phyloP scores from a whole-genome alignment of 2,888 invertebrate species.

The Tribolium freemani region DNA sequence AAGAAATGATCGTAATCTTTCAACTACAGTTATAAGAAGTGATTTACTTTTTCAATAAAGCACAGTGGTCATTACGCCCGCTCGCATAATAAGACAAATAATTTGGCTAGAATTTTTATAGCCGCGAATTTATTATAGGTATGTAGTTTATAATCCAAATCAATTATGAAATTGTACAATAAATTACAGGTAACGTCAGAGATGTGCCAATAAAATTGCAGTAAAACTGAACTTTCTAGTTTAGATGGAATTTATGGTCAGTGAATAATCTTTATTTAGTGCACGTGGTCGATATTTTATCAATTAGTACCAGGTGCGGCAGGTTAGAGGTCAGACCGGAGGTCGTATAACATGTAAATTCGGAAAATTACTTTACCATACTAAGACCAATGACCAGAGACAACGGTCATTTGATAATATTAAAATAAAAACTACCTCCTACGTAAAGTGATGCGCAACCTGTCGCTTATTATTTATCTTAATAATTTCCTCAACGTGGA shows the following conservation, averaged over 20 bases:
- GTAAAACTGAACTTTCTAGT: slow-evolving; percentile 45
- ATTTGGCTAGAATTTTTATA: slow-evolving; percentile 23
- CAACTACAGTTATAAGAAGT: neutral
- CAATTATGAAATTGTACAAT: slow-evolving; percentile 41
- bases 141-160: slow-evolving; percentile 34
- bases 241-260: slow-evolving; percentile 51
- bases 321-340: slow-evolving; percentile 56
- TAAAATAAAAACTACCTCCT: slow-evolving; percentile 14
- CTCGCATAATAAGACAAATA: neutral
- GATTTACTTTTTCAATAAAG: neutral
- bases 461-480: neutral
- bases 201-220: slow-evolving; percentile 49
- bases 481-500: no score
- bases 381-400: slow-evolving; percentile 30
- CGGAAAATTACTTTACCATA: slow-evolving; percentile 35
- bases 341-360: slow-evolving; percentile 51
- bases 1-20: neutral
- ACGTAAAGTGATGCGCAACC: neutral
- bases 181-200: slow-evolving; percentile 36
- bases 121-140: slow-evolving; percentile 17
- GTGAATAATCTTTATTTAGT: slow-evolving; percentile 58
- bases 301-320: slow-evolving; percentile 62
- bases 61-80: neutral
- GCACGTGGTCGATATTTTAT: slow-evolving; percentile 62
- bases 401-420: slow-evolving; percentile 27